phyloP scores from a whole-genome alignment of 2,113 vertebrate genomes.

The Panurus biarmicus region DNA sequence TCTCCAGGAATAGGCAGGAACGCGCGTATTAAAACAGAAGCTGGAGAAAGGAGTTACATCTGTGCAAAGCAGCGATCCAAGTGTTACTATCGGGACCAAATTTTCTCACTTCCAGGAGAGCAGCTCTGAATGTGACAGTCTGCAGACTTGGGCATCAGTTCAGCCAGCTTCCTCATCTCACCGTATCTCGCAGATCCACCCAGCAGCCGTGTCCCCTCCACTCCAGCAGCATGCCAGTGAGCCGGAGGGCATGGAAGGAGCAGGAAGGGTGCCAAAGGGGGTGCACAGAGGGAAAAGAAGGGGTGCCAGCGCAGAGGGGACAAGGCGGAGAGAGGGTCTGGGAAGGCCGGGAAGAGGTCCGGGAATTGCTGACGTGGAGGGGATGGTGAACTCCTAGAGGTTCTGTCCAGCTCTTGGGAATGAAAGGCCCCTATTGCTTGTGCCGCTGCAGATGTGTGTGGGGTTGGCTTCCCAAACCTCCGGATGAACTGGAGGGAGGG shows the following conservation, averaged over 20 bases:
- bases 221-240: neutral
- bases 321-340: neutral
- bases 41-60: constrained; percentile 44
- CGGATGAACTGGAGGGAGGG: fast-evolving
- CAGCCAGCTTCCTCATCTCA: constrained; percentile 31
- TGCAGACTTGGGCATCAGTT: constrained; percentile 34
- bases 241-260: neutral
- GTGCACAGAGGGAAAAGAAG: neutral
- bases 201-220: neutral
- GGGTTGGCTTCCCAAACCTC: neutral
- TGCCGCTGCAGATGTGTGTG: neutral
- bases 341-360: neutral
- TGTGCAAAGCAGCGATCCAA: constrained; percentile 41
- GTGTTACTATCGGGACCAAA: constrained; percentile 52
- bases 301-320: neutral
- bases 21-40: constrained; percentile 18
- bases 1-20: constrained; percentile 45
- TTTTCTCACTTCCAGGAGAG: constrained; percentile 56
- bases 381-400: neutral
- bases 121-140: constrained; percentile 43
- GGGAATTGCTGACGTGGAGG: neutral
- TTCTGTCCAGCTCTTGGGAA: neutral
- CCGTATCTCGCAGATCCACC: neutral
- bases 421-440: neutral
- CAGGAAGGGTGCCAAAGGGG: neutral